These are phyloP conservation scores for Drosophila birchii DNA, from an alignment of 2,888 invertebrate species.

Conservation along the genomic window DNA sequence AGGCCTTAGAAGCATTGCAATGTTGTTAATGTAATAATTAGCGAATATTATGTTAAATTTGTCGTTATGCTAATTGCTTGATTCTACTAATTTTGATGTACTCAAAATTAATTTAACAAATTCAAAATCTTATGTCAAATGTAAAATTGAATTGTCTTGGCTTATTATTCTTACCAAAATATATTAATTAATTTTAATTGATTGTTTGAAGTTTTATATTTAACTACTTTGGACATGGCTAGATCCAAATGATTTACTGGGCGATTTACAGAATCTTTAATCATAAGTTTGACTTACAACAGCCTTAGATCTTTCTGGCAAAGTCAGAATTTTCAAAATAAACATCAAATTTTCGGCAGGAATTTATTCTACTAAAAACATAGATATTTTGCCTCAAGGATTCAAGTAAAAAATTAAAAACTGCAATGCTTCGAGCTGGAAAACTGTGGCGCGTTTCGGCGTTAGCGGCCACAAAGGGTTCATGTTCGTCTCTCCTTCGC, in stretches of 20 bases:
- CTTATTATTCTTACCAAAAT: neutral
- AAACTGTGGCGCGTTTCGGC: slow-evolving; percentile 10
- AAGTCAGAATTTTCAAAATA: neutral
- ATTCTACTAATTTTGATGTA: neutral
- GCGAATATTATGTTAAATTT: neutral
- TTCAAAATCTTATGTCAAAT: neutral
- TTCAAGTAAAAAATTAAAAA: slow-evolving; percentile 15
- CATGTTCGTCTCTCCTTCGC: neutral
- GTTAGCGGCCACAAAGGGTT: neutral
- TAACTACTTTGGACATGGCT: too few species aligned
- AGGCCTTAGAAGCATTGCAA: slow-evolving; percentile 28
- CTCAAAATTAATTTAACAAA: neutral
- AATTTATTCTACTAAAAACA: neutral
- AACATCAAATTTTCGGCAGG: slow-evolving; percentile 14
- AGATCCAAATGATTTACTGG: too few species aligned
- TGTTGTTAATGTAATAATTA: slow-evolving; percentile 14
- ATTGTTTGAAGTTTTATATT: too few species aligned
- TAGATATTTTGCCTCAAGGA: slow-evolving; percentile 1
- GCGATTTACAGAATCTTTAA: too few species aligned
- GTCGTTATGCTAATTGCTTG: neutral
- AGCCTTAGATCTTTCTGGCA: neutral
- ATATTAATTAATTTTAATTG: neutral
- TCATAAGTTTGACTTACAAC: too few species aligned
- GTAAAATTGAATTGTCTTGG: neutral
- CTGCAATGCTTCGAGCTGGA: slow-evolving; percentile 42